These are phyloP conservation scores for Lampropteryx suffumata DNA, from an alignment of 2,888 invertebrate species.

Conservation along the genomic window DNA sequence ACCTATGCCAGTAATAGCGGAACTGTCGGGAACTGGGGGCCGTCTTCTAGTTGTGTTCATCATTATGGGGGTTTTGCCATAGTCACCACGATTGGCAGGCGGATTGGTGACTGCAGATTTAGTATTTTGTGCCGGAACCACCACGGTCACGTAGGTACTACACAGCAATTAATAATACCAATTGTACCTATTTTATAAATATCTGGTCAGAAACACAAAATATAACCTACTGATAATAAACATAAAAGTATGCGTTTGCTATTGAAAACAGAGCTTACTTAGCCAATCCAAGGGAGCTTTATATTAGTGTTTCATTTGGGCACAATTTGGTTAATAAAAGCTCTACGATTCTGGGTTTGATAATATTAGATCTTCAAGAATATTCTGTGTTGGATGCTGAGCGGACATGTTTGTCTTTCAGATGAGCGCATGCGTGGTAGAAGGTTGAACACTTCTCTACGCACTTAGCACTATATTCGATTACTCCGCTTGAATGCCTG, in stretches of 20 bases:
- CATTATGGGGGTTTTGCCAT: too few species aligned
- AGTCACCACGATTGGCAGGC: conserved; percentile 2
- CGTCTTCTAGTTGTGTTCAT: too few species aligned
- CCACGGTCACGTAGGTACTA: background rate
- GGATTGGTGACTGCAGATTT: too few species aligned
- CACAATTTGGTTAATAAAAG: background rate
- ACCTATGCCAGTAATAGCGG: too few species aligned
- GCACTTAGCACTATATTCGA: too few species aligned
- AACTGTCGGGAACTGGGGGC: too few species aligned
- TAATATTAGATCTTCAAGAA: conserved; percentile 10
- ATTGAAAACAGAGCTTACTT: too few species aligned
- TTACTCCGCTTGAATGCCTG: too few species aligned
- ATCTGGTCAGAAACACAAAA: background rate
- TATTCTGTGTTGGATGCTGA: conserved; percentile 38
- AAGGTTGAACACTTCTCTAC: too few species aligned
- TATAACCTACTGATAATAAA: too few species aligned
- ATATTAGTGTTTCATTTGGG: background rate
- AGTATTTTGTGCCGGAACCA: conserved; percentile 11
- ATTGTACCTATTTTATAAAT: background rate
- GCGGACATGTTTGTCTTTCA: conserved; percentile 41
- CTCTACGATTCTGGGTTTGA: background rate
- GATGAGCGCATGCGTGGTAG: conserved; percentile 42
- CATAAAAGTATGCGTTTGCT: too few species aligned
- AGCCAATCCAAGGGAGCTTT: conserved; percentile 1
- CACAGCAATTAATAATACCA: conserved; percentile 1